Conservation (phyloP, 2,113 vertebrate genomes). For the Chaetorhynchus papuensis region DNA sequence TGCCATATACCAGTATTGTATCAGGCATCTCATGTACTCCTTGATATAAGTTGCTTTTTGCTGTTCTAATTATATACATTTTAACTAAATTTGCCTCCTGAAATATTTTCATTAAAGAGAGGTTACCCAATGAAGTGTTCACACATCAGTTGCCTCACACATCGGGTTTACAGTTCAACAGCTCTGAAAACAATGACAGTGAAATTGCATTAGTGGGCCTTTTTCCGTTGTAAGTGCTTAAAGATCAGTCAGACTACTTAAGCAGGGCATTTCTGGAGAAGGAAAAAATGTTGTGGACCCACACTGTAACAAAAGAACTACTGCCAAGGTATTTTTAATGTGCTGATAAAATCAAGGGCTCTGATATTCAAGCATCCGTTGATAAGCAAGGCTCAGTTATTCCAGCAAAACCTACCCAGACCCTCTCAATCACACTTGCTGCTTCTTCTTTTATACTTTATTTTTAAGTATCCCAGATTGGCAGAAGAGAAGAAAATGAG, state of each 20-base stretch:
- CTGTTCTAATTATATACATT: background rate
- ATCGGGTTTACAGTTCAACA: constrained; percentile 16
- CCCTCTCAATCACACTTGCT: accelerated
- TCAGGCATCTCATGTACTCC: background rate
- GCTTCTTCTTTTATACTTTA: background rate
- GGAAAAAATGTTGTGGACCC: background rate
- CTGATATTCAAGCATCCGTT: background rate
- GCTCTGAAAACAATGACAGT: constrained; percentile 16
- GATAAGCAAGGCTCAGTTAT: background rate
- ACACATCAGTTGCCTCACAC: constrained; percentile 7
- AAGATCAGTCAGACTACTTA: background rate
- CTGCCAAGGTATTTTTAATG: background rate
- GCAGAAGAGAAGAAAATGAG: background rate
- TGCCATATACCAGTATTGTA: background rate
- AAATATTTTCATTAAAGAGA: constrained; percentile 1
- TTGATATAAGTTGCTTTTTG: background rate
- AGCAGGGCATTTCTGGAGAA: background rate
- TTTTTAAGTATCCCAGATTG: background rate
- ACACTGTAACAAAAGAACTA: background rate
- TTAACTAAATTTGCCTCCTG: background rate
- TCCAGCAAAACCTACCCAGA: background rate
- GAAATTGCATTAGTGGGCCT: constrained; percentile 28
- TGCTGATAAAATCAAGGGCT: background rate
- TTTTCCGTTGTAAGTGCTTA: background rate
- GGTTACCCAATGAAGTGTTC: background rate